Evolutionary conservation across 2,797 vertebrate species (phyloP), one percentile per base, ranked within the genome.

Genomic region (Aplochiton taeniatus): DNA sequence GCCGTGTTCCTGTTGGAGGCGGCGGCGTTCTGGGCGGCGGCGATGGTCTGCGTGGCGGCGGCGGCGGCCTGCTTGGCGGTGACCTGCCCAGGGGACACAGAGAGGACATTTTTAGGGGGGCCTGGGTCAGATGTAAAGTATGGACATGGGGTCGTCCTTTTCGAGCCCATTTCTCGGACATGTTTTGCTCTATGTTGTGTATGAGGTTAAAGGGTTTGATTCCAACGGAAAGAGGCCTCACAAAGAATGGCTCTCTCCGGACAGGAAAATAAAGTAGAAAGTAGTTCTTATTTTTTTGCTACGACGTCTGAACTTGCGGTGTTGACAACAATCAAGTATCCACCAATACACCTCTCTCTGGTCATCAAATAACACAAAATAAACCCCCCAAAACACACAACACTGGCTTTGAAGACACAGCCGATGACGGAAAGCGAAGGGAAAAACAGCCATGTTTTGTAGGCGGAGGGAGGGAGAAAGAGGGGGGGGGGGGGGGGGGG

Each of bases 31-130:
- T 99, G 97, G 42, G 96, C 96, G 64, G 98, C 98, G 6, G 98
- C 98, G 0, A 99, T 99, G 63, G 97, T 98, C 86, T 99, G 98
- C 0, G 98, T 99, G 14, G 97, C 95, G 4, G 97, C 96, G 4
- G 98, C 98, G 0, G 98, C 97, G 0, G 98, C 98, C 84, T 99
- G 98, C 74, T 99, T 99, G 12, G 97, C 96, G 12, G 97, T 97
- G 63, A 96, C 94, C 98, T 98, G 82, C 81, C 77, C 41, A 74
- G 60, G 57, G 73, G 68, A 84, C n/a, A 69, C 53, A 77, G 77
- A 83, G 51, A 43, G n/a, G 79, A 73, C 74, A 60, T 55, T 63
- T 70, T n/a, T n/a, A n/a, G n/a, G n/a, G 77, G 69, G 66, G 46
- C 52, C 14, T 64, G 5, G 63, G 77, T 58, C 43, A 65, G 65